These are phyloP conservation scores for Crotalus helleri DNA, from an alignment of 2,113 vertebrate species.

Conservation along the genomic window DNA sequence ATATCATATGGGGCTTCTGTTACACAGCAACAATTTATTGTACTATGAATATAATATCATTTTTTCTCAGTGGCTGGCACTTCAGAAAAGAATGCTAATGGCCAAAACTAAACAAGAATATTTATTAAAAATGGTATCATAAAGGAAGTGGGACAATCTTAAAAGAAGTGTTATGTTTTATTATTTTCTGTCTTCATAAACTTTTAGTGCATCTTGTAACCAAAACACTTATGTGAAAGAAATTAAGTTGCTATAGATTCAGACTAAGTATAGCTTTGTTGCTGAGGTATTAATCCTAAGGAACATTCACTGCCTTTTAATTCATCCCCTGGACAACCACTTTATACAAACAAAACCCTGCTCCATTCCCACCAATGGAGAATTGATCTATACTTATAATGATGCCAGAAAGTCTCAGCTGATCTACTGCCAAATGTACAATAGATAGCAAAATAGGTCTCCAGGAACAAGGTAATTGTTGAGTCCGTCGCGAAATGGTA, in stretches of 20 bases:
- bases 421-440: conserved; percentile 12
- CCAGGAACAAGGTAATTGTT: not conserved
- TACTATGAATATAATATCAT: not conserved
- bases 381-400: conserved; percentile 15
- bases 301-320: not conserved
- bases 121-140: not conserved
- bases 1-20: not conserved
- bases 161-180: not conserved
- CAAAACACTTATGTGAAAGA: conserved; percentile 23
- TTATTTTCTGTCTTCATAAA: not conserved
- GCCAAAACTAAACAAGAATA: not conserved
- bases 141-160: not conserved
- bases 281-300: conserved; percentile 25
- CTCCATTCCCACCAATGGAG: not conserved
- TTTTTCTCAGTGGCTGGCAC: not conserved
- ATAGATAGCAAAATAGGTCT: conserved; percentile 11
- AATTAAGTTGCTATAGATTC: conserved; percentile 26
- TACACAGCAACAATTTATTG: not conserved
- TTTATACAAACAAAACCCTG: conserved; percentile 14
- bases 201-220: conserved; percentile 4
- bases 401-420: conserved; percentile 1
- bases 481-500: no score
- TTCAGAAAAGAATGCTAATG: not conserved
- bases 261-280: conserved; percentile 20
- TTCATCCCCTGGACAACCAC: conserved; percentile 27